A percentile compares a stretch with the other conserved stretches of the same genome.
These are phyloP conservation scores for Xestobium rufovillosum DNA, from an alignment of 2,888 invertebrate species.

Conservation along the genomic window DNA sequence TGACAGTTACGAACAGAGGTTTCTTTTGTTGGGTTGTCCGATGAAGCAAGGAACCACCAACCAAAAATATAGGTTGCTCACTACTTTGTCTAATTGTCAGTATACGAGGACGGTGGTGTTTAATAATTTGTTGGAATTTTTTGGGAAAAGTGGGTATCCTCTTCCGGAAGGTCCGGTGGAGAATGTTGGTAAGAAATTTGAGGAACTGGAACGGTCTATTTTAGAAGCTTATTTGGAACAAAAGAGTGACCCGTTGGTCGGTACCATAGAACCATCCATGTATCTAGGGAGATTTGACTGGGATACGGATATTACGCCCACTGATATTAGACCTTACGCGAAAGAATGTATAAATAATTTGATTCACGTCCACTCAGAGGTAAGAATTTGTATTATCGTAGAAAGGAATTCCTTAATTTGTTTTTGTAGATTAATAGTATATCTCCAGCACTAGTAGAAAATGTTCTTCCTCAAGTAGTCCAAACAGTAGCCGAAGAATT, in stretches of 20 bases:
- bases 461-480: constrained; percentile 68
- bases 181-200: constrained; percentile 57
- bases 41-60: constrained; percentile 12
- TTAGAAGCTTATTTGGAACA: constrained; percentile 80
- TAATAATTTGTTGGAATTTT: constrained; percentile 60
- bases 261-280: constrained; percentile 95
- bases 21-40: constrained; percentile 58
- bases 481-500: constrained; percentile 91
- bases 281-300: constrained; percentile 85
- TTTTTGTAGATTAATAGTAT: constrained; percentile 63
- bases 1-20: constrained; percentile 48
- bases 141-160: constrained; percentile 56
- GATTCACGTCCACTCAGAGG: constrained; percentile 70
- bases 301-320: constrained; percentile 67
- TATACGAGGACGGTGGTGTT: constrained; percentile 72
- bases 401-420: too few species aligned
- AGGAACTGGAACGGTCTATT: constrained; percentile 54
- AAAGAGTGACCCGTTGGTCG: constrained; percentile 89
- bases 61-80: constrained; percentile 75
- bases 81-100: constrained; percentile 82
- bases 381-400: constrained; percentile 35
- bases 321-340: constrained; percentile 78
- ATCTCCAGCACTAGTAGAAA: constrained; percentile 69
- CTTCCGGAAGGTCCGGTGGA: constrained; percentile 64
- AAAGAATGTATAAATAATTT: constrained; percentile 81